Evolutionary conservation across 64 coral and sea anemone species (phyloP).

Genomic region (Montipora efflorescens): DNA sequence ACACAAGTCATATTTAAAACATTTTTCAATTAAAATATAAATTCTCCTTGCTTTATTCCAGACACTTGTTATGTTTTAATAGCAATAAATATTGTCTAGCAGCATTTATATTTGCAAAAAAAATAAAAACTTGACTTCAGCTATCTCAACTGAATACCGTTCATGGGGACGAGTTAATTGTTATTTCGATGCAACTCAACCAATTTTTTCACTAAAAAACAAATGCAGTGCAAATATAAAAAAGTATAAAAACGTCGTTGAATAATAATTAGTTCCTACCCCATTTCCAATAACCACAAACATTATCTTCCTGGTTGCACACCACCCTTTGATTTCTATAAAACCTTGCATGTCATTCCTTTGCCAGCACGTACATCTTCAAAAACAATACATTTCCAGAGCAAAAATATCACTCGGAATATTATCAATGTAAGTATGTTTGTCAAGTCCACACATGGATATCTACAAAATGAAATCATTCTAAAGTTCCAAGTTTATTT

Average conservation of each 20-base stretch:
- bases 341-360: background rate
- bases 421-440: background rate
- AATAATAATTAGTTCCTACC: too few relatives aligned
- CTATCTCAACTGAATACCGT: background rate
- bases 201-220: background rate
- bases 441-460: background rate
- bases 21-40: slow-evolving; percentile 37
- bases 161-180: background rate
- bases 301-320: too few relatives aligned
- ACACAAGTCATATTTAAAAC: background rate
- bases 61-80: background rate
- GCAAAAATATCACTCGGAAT: background rate
- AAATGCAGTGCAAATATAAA: too few relatives aligned
- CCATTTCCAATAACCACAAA: background rate
- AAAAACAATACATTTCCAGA: background rate
- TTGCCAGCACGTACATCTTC: background rate
- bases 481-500: background rate
- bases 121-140: background rate
- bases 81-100: background rate
- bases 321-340: too few relatives aligned
- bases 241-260: too few relatives aligned
- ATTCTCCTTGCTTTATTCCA: background rate
- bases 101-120: background rate
- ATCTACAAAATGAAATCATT: background rate
- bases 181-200: too few relatives aligned